Evolutionary conservation across 2,113 vertebrate genomes (phyloP).

Genomic region (Melanotaenia duboulayi): DNA sequence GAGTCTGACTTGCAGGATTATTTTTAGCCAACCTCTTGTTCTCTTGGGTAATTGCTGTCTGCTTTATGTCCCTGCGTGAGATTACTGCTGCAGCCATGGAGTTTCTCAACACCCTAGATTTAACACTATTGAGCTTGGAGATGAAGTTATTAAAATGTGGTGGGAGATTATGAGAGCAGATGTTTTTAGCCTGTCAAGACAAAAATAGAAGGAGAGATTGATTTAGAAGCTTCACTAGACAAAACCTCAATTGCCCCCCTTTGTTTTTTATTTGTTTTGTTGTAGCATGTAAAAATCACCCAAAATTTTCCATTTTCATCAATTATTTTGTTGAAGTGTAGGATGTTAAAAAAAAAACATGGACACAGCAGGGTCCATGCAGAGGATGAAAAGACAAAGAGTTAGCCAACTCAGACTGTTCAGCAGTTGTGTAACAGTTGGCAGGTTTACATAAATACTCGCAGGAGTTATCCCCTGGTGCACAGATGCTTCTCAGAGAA

Average conservation of each 20-base stretch:
- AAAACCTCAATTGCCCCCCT: no score
- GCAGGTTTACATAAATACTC: conserved; percentile 65
- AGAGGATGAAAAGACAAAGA: conserved; percentile 34
- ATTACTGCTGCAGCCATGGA: conserved; percentile 46
- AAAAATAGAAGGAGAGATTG: neutral
- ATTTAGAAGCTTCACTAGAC: neutral
- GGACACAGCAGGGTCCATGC: conserved; percentile 30
- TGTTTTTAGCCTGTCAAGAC: neutral
- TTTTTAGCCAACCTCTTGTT: conserved; percentile 80
- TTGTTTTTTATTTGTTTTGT: neutral
- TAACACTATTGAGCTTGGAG: conserved; percentile 24
- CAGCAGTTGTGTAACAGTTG: conserved; percentile 70
- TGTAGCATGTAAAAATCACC: neutral
- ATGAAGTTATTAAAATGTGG: conserved; percentile 35
- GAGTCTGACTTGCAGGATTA: conserved; percentile 62
- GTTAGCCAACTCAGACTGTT: conserved; percentile 32
- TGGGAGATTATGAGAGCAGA: conserved; percentile 42
- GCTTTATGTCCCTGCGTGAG: conserved; percentile 65
- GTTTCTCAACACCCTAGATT: conserved; percentile 39
- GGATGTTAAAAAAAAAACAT: neutral
- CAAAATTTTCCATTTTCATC: neutral
- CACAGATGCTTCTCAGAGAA: conserved; percentile 59
- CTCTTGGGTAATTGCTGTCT: conserved; percentile 67
- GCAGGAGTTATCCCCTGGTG: conserved; percentile 45
- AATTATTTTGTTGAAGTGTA: neutral